Percentiles rank a stretch among this genome's conserved stretches.
phyloP scores from a whole-genome alignment of 2,888 invertebrate genomes.

The Eristalinus aeneus region DNA sequence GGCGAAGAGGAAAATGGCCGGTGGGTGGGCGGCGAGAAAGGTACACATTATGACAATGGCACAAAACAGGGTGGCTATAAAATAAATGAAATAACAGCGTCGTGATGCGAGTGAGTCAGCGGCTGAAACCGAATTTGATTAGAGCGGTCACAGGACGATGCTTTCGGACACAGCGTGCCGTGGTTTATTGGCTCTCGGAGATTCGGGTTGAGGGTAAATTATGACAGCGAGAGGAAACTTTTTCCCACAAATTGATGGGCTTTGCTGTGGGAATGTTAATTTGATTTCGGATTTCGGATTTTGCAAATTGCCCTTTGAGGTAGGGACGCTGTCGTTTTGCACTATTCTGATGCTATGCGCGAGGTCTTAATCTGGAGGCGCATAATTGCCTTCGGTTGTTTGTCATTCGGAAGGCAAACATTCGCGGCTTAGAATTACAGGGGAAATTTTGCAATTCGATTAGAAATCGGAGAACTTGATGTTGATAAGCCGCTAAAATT shows the following conservation, averaged over 20 bases:
- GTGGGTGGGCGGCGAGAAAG: not conserved
- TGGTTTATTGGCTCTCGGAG: constrained; percentile 19
- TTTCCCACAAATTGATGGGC: constrained; percentile 2
- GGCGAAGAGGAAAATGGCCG: constrained; percentile 2
- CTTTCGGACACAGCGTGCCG: constrained; percentile 2
- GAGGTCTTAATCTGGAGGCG: not conserved
- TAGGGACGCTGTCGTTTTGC: not conserved
- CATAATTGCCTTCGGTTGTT: not conserved
- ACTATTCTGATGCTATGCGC: not conserved
- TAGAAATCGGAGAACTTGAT: too few relatives aligned
- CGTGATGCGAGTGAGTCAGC: constrained; percentile 3
- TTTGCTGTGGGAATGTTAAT: constrained; percentile 26
- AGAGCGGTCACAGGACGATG: constrained; percentile 18
- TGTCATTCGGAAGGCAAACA: not conserved
- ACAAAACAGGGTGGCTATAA: not conserved
- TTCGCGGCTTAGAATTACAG: too few relatives aligned
- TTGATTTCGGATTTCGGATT: not conserved
- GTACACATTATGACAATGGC: not conserved
- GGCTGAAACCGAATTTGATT: constrained; percentile 27
- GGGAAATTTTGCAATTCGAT: too few relatives aligned
- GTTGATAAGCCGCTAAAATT: too few relatives aligned
- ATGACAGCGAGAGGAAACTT: constrained; percentile 12
- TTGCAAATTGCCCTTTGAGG: not conserved
- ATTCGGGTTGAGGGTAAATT: constrained; percentile 9
- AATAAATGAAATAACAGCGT: constrained; percentile 14